Evolutionary conservation across 2,888 invertebrate genomes (phyloP).

Genomic region (Synanthedon tipuliformis): DNA sequence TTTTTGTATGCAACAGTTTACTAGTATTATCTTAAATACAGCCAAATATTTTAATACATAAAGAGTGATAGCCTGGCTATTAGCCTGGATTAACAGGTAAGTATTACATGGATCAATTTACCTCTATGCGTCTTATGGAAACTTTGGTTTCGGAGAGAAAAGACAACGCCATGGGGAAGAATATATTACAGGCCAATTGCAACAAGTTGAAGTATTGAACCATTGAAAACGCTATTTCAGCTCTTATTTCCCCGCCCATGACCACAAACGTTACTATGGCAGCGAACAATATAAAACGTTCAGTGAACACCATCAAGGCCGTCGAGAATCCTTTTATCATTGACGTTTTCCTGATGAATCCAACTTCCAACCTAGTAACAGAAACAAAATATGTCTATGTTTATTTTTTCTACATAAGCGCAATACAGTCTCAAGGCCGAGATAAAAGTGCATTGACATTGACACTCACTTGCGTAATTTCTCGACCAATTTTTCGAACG

Average conservation of each 20-base stretch:
- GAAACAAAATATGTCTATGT: not conserved
- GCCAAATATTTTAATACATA: no score
- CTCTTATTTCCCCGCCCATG: constrained; percentile 69
- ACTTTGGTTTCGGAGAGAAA: constrained; percentile 74
- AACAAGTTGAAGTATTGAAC: constrained; percentile 83
- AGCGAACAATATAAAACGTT: constrained; percentile 84
- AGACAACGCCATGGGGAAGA: constrained; percentile 72
- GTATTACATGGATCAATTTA: constrained; percentile 17
- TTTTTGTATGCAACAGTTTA: no score
- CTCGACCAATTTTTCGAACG: constrained; percentile 77
- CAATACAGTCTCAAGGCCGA: not conserved
- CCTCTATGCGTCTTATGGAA: constrained; percentile 74
- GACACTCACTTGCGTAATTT: constrained; percentile 73
- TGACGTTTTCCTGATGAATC: constrained; percentile 73
- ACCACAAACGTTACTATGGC: constrained; percentile 82
- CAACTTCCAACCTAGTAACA: constrained; percentile 75
- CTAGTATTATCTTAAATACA: no score
- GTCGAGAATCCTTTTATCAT: constrained; percentile 75
- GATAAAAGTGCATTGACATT: not conserved
- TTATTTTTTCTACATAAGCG: not conserved
- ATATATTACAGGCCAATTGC: constrained; percentile 75
- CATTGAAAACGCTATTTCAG: constrained; percentile 79
- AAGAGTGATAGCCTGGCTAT: no score
- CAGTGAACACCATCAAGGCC: constrained; percentile 81
- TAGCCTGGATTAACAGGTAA: not conserved